A percentile compares a stretch with the other conserved stretches of the same genome.
These are phyloP conservation scores for Sparidentex hasta DNA, from an alignment of 2,797 vertebrate species.

Conservation along the genomic window DNA sequence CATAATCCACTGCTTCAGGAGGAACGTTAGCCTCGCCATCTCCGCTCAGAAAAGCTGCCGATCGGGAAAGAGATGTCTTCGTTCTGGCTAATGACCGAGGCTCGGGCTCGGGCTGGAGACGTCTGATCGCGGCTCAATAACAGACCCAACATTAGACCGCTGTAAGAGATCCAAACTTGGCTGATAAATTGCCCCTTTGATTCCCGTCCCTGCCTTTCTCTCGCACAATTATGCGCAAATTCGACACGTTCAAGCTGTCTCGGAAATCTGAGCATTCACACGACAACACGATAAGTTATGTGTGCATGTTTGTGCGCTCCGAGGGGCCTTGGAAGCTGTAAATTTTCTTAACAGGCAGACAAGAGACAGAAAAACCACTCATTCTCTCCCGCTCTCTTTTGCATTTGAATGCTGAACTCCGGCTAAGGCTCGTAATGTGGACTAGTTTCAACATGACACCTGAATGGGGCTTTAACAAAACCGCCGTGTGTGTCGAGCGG, in stretches of 20 bases:
- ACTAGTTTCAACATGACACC: slow-evolving; percentile 68
- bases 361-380: slow-evolving; percentile 67
- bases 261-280: neutral
- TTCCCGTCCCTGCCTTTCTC: neutral
- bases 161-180: neutral
- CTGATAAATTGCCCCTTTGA: neutral
- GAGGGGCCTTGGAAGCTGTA: slow-evolving; percentile 83
- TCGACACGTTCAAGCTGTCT: neutral
- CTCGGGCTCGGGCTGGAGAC: slow-evolving; percentile 24
- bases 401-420: slow-evolving; percentile 61
- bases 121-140: slow-evolving; percentile 49
- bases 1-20: slow-evolving; percentile 81
- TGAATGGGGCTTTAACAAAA: slow-evolving; percentile 70
- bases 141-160: slow-evolving; percentile 25
- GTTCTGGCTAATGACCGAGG: slow-evolving; percentile 54
- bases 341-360: slow-evolving; percentile 81
- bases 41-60: slow-evolving; percentile 64
- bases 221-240: neutral
- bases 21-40: slow-evolving; percentile 68
- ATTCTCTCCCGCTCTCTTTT: slow-evolving; percentile 39
- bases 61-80: slow-evolving; percentile 60
- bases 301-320: slow-evolving; percentile 59
- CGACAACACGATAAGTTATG: neutral
- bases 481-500: slow-evolving; percentile 42
- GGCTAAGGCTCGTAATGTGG: slow-evolving; percentile 50